Conservation (phyloP, 1,140 invertebrate genomes). For the Drosophila sproati region DNA sequence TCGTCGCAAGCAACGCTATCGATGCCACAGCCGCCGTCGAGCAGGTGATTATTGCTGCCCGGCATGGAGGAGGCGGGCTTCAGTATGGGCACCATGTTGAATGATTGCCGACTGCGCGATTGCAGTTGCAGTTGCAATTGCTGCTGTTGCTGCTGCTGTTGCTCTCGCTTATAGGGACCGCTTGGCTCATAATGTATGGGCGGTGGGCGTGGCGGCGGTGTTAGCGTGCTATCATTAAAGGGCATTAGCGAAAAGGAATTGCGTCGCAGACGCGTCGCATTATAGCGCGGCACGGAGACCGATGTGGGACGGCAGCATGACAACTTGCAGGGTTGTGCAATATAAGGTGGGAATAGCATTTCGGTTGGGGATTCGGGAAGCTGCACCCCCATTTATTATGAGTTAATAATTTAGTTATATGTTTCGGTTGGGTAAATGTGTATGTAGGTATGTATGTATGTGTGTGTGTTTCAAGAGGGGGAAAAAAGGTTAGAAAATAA, state of each 20-base stretch:
- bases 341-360: slow-evolving; percentile 84
- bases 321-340: slow-evolving; percentile 81
- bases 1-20: slow-evolving; percentile 35
- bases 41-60: slow-evolving; percentile 47
- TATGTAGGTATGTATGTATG: slow-evolving; percentile 42
- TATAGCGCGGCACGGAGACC: slow-evolving; percentile 76
- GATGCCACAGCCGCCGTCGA: slow-evolving; percentile 35
- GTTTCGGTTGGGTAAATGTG: slow-evolving; percentile 16
- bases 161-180: slow-evolving; percentile 20
- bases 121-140: slow-evolving; percentile 25
- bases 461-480: slow-evolving; percentile 41
- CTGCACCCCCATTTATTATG: slow-evolving; percentile 39
- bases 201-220: slow-evolving; percentile 78
- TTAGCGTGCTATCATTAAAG: slow-evolving; percentile 42
- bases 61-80: slow-evolving; percentile 82
- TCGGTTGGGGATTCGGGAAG: slow-evolving; percentile 82
- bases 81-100: slow-evolving; percentile 67
- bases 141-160: slow-evolving; percentile 7
- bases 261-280: slow-evolving; percentile 37
- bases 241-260: slow-evolving; percentile 69
- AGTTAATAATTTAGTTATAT: slow-evolving; percentile 10
- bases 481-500: slow-evolving; percentile 71
- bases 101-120: slow-evolving; percentile 56
- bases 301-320: slow-evolving; percentile 77
- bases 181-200: slow-evolving; percentile 55